Evolutionary conservation across 2,888 invertebrate species (phyloP).

Genomic region (Latrodectus elegans): DNA sequence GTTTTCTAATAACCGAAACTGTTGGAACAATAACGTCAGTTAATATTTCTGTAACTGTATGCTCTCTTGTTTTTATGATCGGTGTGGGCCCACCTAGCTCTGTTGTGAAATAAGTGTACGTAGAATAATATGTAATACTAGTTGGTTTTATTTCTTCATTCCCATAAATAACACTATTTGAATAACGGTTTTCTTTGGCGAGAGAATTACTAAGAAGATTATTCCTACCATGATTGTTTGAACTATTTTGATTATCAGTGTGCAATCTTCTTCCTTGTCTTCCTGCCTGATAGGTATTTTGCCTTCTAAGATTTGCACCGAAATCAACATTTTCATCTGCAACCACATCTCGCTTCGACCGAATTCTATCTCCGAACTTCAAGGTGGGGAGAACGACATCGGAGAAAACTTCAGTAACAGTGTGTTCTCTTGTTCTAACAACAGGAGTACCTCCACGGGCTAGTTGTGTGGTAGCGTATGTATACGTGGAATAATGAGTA

Average conservation of each 20-base stretch:
- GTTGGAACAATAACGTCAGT: slow-evolving; percentile 67
- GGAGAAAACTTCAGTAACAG: slow-evolving; percentile 59
- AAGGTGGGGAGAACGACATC: slow-evolving; percentile 64
- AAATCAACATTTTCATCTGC: not conserved
- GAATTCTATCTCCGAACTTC: slow-evolving; percentile 57
- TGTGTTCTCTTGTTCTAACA: slow-evolving; percentile 59
- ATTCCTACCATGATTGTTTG: not conserved
- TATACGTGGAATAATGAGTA: slow-evolving; percentile 56
- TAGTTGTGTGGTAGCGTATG: slow-evolving; percentile 53
- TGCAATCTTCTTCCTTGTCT: slow-evolving; percentile 42
- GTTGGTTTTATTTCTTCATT: slow-evolving; percentile 64
- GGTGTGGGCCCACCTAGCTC: slow-evolving; percentile 66
- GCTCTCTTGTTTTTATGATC: slow-evolving; percentile 63
- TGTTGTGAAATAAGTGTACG: slow-evolving; percentile 70
- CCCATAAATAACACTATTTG: slow-evolving; percentile 4
- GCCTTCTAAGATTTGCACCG: not conserved
- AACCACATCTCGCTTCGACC: slow-evolving; percentile 35
- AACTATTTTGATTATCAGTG: too few species aligned
- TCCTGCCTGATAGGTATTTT: not conserved
- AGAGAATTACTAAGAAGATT: not conserved
- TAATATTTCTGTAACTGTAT: slow-evolving; percentile 69
- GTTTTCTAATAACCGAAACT: slow-evolving; percentile 23
- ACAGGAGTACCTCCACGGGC: slow-evolving; percentile 52
- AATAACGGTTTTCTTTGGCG: not conserved
- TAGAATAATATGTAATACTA: slow-evolving; percentile 71